Conservation (phyloP, 2,797 vertebrate genomes). For the Dryobates pubescens region DNA sequence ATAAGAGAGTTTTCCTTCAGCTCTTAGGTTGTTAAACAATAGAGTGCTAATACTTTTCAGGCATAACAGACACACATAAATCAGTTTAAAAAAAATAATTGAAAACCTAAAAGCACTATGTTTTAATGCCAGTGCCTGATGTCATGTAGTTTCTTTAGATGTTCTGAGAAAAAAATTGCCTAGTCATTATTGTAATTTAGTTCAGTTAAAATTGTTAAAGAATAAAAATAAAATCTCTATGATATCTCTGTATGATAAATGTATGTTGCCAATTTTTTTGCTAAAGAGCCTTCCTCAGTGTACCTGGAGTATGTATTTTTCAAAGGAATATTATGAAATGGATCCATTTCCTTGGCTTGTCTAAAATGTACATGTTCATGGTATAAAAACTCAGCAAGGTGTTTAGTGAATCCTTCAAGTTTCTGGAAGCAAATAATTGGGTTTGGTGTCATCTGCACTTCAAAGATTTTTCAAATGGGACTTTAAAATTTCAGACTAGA, state of each 20-base stretch:
- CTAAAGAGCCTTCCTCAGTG: not conserved
- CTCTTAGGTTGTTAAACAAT: not conserved
- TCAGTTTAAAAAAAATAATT: not conserved
- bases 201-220: not conserved
- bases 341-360: not conserved
- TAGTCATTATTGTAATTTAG: not conserved
- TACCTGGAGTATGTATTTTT: not conserved
- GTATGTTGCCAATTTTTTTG: not conserved
- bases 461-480: not conserved
- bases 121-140: not conserved
- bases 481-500: not conserved
- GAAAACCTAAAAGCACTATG: not conserved
- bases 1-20: not conserved
- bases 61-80: not conserved
- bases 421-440: not conserved
- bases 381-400: not conserved
- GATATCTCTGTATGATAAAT: not conserved
- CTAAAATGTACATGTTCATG: not conserved
- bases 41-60: not conserved
- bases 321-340: not conserved
- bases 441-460: not conserved
- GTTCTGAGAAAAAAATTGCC: not conserved
- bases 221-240: not conserved
- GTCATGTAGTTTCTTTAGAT: not conserved
- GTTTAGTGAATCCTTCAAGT: not conserved